Evolutionary conservation across 1,140 invertebrate genomes (phyloP), one percentile per base, ranked within the genome.

Genomic region (Mercenaria mercenaria): DNA sequence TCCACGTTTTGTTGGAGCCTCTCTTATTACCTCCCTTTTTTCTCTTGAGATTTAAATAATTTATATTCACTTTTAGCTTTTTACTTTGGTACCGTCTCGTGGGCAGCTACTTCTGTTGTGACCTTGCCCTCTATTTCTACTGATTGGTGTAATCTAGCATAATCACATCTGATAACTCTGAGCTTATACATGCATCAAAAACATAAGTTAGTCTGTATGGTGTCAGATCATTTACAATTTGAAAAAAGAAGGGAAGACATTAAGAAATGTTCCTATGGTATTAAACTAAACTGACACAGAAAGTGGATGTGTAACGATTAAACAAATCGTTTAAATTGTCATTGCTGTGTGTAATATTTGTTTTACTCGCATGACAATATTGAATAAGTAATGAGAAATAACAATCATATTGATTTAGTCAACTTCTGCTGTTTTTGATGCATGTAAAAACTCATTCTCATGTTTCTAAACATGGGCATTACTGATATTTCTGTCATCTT

Each of bases 41-140:
- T 79, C 37, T 56, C 76, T 79, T 56, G 20, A 50, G 10, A 77
- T 77, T 77, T 52, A 79, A 52, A 59, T 8, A 1, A 59, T 52
- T 79, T 79, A 77, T 79, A 79, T 79, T 52, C 76, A 52, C 47
- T 79, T 79, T 41, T 79, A 79, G 76, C 76, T 79, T 79, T 79
- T 59, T 52, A 50, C 47, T 79, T 79, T 79, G 47, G 76, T 79
- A 41, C 76, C 76, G 47, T 79, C 76, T 79, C 29, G 76, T 79
- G 76, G 76, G 76, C 76, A 50, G 29, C 43, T 79, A 26, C 47
- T 37, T 15, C 23, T 79, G 76, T 52, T 52, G 76, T 79, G 76
- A 56, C 32, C 43, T 72, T 72, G 67, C n/a, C 67, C 6, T 72
- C 29, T 72, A 18, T 72, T 72, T 41, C 32, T 72, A 39, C 67